Base-by-base conservation (phyloP, 2,888 invertebrate species). In the Leucoma salicis region DNA sequence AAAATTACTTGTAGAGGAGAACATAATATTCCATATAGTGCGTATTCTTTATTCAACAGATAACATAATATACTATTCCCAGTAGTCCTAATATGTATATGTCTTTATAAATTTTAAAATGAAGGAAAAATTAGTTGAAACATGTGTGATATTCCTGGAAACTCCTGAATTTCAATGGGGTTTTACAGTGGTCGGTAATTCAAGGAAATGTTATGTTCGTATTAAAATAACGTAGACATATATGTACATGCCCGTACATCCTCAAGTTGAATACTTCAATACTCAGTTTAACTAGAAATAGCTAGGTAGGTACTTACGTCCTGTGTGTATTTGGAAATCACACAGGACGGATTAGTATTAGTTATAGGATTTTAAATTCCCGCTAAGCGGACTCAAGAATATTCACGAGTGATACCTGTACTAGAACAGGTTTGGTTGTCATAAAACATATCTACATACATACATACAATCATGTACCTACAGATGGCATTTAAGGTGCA, bases 211-310 rank as follows among this genome's bases (percentile, higher is more conserved):
- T 34, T 4, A 34, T 36, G n/a, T 27, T 11, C 7, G 7, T 7
- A 18, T 18, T 27, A n/a, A 27, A n/a, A 4, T 27, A 11, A 10
- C 27, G 7, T 4, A 11, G 4, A 11, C n/a, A 27, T 4, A 14
- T 29, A 29, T 29, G 14, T 27, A 5, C 11, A 6, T 14, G 29
- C 8, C 14, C 14, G 14, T 27, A 2, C 25, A 3, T 29, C 2
- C 29, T 3, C 14, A 29, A 36, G 14, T 49, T 25, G 38, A 12
- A 37, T 56, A 56, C 53, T 28, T 58, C 61, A 57, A 49, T 45
- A 32, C 33, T 45, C 35, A 27, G 14, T 21, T 32, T 31, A 32
- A 35, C 35, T 25, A 35, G 27, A 35, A 35, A 37, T 15, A 12
- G 11, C 10, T 10, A 25, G 6, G 7, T 25, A n/a, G 3, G n/a